Evolutionary conservation across 2,113 vertebrate genomes (phyloP).

Genomic region (Riparia riparia): DNA sequence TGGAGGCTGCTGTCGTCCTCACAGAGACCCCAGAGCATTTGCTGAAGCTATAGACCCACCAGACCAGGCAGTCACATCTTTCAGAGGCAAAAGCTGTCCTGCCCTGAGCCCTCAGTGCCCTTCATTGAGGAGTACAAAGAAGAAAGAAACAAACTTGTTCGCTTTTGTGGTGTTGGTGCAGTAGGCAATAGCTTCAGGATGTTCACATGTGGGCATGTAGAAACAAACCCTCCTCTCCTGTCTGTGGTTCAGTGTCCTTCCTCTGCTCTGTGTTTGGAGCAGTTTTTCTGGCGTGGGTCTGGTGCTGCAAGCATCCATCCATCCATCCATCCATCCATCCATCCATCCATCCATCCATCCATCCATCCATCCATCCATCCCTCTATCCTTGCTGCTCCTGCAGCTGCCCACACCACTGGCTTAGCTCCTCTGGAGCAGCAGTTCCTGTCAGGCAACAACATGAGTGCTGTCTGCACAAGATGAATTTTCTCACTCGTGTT

Average conservation of each 20-base stretch:
- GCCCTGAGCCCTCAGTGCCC: background rate
- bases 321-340: too few relatives aligned
- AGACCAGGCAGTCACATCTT: background rate
- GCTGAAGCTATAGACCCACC: background rate
- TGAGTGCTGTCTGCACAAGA: background rate
- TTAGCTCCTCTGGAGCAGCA: conserved; percentile 5
- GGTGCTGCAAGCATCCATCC: background rate
- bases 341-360: background rate
- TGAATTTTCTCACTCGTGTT: conserved; percentile 29
- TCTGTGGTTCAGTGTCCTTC: background rate
- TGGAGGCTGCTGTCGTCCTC: background rate
- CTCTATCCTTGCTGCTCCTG: background rate
- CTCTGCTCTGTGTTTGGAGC: background rate
- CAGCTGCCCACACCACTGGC: background rate
- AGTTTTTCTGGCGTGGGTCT: background rate
- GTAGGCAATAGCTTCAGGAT: background rate
- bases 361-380: background rate
- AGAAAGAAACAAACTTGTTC: background rate
- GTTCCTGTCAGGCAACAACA: conserved; percentile 10
- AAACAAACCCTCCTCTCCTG: background rate
- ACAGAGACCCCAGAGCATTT: background rate
- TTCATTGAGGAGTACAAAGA: background rate
- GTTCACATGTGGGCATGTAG: background rate
- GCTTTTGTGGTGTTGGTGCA: background rate
- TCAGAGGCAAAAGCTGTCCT: background rate